Base-by-base conservation (phyloP, 2,888 invertebrate species). In the Teinopalpus imperialis region DNA sequence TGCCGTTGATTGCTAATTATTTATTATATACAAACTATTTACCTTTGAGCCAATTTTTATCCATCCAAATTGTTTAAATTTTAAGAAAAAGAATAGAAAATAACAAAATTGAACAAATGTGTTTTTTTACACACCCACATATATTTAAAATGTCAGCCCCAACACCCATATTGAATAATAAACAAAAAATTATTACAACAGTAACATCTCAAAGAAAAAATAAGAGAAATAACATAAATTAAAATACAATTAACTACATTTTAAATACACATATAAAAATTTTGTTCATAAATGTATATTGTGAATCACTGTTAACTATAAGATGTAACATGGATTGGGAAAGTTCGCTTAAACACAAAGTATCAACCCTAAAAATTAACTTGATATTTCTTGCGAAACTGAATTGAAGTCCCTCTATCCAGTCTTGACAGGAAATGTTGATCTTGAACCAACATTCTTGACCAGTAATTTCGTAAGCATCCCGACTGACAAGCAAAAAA, bases 401-500 rank as follows among this genome's bases (percentile, higher is more conserved):
- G n/a, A 16, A 3, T 53, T 53, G 48, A 50, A 41, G 24, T 7
- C 23, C 29, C 31, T 74, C n/a, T 76, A 86, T 59, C 69, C 74
- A 37, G 68, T 57, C 57, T 82, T 85, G 1, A 80, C 62, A 0
- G 81, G 57, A 35, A 75, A 40, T 0, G 76, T 56, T 29, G 53
- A 56, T 7, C 31, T 43, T 5, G 69, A 59, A 1, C 76, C 81
- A 3, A 90, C 81, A 34, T 91, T 90, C 54, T 86, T 90, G 0
- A 89, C 54, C 4, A 90, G 66, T 41, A 92, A 73, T 56, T 90
- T 87, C 1, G 80, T 81, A 1, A 93, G 67, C 83, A 93, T 93
- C 3, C 90, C 92, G 2, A 92, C 81, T 0, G 93, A 94, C 9
- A 94, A 68, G 13, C 90, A 65, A 56, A 93, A 93, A 23, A 98